Conservation (phyloP, 1,140 invertebrate species). For the Batillaria attramentaria region DNA sequence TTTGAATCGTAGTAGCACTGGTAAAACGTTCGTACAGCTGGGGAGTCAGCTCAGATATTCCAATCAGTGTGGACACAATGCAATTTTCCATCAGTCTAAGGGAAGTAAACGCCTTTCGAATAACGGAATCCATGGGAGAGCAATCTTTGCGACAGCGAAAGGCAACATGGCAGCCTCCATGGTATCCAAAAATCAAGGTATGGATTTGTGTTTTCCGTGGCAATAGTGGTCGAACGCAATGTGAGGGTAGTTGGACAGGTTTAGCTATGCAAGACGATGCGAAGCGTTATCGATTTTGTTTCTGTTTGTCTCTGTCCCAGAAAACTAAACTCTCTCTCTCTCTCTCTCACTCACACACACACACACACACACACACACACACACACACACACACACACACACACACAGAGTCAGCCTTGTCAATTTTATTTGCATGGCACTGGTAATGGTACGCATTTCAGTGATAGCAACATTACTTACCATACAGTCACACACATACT, state of each 20-base stretch:
- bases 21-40: no score
- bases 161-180: conserved; percentile 17
- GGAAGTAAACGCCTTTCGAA: no score
- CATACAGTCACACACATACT: neutral
- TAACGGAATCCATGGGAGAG: no score
- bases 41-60: no score
- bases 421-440: neutral
- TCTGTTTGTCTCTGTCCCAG: neutral
- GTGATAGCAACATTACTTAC: neutral
- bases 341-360: neutral
- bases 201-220: neutral
- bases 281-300: neutral
- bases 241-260: neutral
- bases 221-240: no score
- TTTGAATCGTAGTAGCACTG: no score
- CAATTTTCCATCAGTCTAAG: no score
- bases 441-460: neutral
- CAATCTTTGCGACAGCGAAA: no score
- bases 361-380: conserved; percentile 10
- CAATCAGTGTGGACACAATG: no score
- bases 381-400: neutral
- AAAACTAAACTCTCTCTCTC: neutral
- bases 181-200: neutral
- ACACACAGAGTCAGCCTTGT: neutral
- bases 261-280: neutral